These are phyloP conservation scores for Cromileptes altivelis DNA, from an alignment of 2,113 vertebrate genomes.

Conservation along the genomic window DNA sequence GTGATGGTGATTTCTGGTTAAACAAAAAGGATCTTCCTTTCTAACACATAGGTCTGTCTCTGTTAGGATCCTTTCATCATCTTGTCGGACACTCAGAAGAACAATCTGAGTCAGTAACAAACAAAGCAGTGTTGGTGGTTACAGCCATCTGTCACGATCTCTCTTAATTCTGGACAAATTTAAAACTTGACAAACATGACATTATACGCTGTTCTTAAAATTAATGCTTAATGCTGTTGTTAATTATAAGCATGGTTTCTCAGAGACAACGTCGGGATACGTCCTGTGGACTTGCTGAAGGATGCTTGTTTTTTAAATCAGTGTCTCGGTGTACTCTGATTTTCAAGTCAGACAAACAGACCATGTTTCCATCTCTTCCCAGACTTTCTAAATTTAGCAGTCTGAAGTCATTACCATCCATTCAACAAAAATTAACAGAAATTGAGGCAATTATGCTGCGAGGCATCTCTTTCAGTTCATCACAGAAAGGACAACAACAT, in stretches of 20 bases:
- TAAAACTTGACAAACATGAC: too few species aligned
- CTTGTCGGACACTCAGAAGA: too few species aligned
- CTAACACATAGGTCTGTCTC: too few species aligned
- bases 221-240: too few species aligned
- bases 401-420: constrained; percentile 28
- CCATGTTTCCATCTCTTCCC: neutral
- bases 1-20: too few species aligned
- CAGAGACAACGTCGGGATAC: neutral
- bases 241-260: neutral
- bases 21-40: too few species aligned
- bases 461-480: constrained; percentile 33
- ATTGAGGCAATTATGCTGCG: constrained; percentile 17
- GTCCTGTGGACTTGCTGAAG: neutral
- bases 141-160: too few species aligned
- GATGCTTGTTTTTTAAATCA: neutral
- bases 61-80: too few species aligned
- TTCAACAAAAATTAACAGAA: constrained; percentile 48
- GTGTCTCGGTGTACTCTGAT: too few species aligned
- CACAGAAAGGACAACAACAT: constrained; percentile 49
- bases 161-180: too few species aligned
- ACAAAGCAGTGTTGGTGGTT: too few species aligned
- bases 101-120: too few species aligned
- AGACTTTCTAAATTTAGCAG: constrained; percentile 12
- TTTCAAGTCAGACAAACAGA: neutral
- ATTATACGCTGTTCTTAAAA: neutral